A percentile compares a stretch with the other conserved stretches of the same genome.
phyloP scores from a whole-genome alignment of 92 coral and sea anemone species.

The Epizoanthus rinbou region DNA sequence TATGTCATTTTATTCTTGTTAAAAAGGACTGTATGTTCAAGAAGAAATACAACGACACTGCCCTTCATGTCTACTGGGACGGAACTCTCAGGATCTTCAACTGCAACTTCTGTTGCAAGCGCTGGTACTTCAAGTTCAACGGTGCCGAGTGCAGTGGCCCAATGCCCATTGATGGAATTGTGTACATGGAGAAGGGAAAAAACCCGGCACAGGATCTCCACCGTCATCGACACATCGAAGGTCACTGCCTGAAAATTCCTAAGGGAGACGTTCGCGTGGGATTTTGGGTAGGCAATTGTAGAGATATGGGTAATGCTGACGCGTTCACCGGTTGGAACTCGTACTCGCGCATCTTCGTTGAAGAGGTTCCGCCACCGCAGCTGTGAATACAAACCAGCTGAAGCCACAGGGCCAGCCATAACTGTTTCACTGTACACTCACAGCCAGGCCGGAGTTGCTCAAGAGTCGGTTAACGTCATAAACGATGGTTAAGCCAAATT shows the following conservation, averaged over 20 bases:
- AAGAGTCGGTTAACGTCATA: too few species aligned
- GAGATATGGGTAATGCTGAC: neutral
- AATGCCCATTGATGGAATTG: constrained; percentile 43
- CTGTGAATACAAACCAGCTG: neutral
- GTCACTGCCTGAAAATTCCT: constrained; percentile 10
- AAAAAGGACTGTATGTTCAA: constrained; percentile 34
- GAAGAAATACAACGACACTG: constrained; percentile 25
- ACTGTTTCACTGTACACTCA: too few species aligned
- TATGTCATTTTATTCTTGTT: neutral
- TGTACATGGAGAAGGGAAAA: neutral
- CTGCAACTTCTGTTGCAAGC: constrained; percentile 45
- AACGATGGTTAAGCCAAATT: too few species aligned
- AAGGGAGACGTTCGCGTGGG: constrained; percentile 35
- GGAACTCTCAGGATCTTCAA: constrained; percentile 19
- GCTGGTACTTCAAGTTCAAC: constrained; percentile 44
- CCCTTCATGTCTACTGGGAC: constrained; percentile 42
- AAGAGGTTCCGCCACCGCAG: constrained; percentile 20
- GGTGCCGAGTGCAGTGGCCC: constrained; percentile 1
- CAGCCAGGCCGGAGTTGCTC: too few species aligned
- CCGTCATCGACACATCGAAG: constrained; percentile 30
- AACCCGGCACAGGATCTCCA: neutral
- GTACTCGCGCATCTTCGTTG: constrained; percentile 21
- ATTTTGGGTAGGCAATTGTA: constrained; percentile 37
- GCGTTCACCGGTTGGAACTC: constrained; percentile 18
- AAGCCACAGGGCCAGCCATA: too few species aligned